Evolutionary conservation across 2,113 vertebrate species (phyloP), one percentile per base, ranked within the genome.

Genomic region (Steatornis caripensis): DNA sequence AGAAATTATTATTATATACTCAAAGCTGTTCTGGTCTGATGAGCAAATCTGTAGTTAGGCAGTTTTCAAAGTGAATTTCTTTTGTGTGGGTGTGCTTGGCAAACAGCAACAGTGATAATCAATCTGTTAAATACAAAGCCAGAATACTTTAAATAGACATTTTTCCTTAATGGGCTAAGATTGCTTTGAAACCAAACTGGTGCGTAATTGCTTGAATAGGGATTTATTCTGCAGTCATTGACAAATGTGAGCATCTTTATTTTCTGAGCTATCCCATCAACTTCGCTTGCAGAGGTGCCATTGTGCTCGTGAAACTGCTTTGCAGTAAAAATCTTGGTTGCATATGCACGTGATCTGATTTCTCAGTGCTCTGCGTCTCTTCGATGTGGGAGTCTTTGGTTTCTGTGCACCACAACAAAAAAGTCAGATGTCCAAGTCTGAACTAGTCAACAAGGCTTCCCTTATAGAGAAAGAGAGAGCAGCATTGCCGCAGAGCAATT

Each of bases 101-200:
- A 94, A 90, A 93, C 46, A 84, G 64, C 82, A 92, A 84, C 0
- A 6, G 72, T 71, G 80, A 82, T 92, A 92, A 96, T 94, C 46
- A 86, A 83, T 94, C 92, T 91, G 79, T 92, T 95, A 94, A 96
- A 90, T 89, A 95, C 80, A 93, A 89, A 96, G 41, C 64, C 61
- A 72, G 86, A 93, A 65, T 57, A 87, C n/a, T 93, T 93, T 80
- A 94, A 84, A 84, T 58, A 79, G 90, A 61, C 89, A 36, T 95
- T 95, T 95, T 93, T 90, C 76, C 68, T 90, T 95, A 96, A 84
- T 87, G 60, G 86, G 49, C 72, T 91, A 87, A 77, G 68, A 92
- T 72, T 87, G 39, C 90, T 94, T 88, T 87, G 80, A 84, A 94
- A 80, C 55, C 37, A 86, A 93, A 87, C 76, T 84, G 51, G 55